Evolutionary conservation across 2,113 vertebrate genomes (phyloP).

Genomic region (Burhinus bistriatus): DNA sequence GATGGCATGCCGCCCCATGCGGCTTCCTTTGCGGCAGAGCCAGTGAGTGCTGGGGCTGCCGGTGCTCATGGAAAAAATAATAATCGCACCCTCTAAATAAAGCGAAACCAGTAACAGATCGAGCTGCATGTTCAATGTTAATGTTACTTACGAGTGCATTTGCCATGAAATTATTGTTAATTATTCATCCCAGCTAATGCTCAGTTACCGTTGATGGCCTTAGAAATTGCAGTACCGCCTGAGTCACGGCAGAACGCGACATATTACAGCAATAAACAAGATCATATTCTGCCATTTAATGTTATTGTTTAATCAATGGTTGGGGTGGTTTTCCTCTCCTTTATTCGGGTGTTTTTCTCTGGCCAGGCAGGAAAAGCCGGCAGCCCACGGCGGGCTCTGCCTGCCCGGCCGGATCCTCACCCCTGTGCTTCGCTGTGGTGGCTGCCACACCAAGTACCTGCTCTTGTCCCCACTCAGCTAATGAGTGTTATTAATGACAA

Average conservation of each 20-base stretch:
- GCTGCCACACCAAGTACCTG: neutral
- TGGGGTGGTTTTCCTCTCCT: conserved; percentile 13
- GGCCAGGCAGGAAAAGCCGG: neutral
- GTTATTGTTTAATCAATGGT: conserved; percentile 45
- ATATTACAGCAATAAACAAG: neutral
- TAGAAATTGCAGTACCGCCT: neutral
- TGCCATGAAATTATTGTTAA: conserved; percentile 48
- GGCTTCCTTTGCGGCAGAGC: neutral
- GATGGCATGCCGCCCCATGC: neutral
- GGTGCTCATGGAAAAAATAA: neutral
- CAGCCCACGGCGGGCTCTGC: neutral
- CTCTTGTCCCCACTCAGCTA: neutral
- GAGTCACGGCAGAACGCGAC: neutral
- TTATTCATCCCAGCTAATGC: conserved; percentile 47
- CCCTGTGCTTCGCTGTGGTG: rapidly evolving
- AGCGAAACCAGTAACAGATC: neutral
- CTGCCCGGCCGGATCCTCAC: neutral
- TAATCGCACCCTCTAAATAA: neutral
- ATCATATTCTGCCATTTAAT: conserved; percentile 28
- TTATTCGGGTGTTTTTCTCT: neutral
- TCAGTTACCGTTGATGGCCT: conserved; percentile 3
- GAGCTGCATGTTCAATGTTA: neutral
- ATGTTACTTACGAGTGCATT: conserved; percentile 20
- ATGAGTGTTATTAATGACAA: neutral
- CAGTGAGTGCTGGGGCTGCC: neutral